Conservation (phyloP, 2,113 vertebrate species). For the Panthera uncia region DNA sequence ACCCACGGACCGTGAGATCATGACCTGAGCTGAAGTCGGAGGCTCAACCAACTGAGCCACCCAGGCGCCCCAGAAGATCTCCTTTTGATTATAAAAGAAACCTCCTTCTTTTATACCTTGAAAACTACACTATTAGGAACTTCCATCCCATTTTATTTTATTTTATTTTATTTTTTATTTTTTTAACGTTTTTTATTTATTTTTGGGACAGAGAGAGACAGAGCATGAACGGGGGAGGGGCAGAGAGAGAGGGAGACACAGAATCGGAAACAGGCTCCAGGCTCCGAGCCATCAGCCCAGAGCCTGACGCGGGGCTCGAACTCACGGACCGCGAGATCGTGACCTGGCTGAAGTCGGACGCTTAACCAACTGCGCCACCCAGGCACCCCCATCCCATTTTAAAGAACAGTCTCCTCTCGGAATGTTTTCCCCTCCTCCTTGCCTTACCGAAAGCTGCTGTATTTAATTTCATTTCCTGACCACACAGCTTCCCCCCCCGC, state of each 20-base stretch:
- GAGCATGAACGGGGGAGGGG: too few species aligned
- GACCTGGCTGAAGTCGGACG: too few species aligned
- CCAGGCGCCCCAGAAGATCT: not conserved
- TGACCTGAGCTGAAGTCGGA: not conserved
- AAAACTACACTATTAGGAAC: not conserved
- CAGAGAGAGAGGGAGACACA: too few species aligned
- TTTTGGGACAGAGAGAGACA: too few species aligned
- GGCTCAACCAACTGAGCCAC: not conserved
- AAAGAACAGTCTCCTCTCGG: not conserved
- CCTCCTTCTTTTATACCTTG: not conserved
- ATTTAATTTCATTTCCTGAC: not conserved
- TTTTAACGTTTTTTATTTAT: too few species aligned
- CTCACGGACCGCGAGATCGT: too few species aligned
- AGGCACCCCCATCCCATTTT: not conserved
- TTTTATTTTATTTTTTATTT: too few species aligned
- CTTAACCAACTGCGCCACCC: too few species aligned
- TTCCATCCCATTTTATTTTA: not conserved
- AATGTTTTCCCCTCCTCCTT: not conserved
- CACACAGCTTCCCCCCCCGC: not conserved
- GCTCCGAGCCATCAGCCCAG: too few species aligned
- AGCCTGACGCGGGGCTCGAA: too few species aligned
- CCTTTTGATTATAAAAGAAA: not conserved
- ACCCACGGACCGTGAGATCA: too few species aligned
- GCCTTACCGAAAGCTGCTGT: not conserved
- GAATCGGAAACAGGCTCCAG: too few species aligned